A percentile compares a stretch with the other conserved stretches of the same genome.
These are phyloP conservation scores for Sinosuthora webbiana DNA, from an alignment of 2,113 vertebrate species.

Conservation along the genomic window DNA sequence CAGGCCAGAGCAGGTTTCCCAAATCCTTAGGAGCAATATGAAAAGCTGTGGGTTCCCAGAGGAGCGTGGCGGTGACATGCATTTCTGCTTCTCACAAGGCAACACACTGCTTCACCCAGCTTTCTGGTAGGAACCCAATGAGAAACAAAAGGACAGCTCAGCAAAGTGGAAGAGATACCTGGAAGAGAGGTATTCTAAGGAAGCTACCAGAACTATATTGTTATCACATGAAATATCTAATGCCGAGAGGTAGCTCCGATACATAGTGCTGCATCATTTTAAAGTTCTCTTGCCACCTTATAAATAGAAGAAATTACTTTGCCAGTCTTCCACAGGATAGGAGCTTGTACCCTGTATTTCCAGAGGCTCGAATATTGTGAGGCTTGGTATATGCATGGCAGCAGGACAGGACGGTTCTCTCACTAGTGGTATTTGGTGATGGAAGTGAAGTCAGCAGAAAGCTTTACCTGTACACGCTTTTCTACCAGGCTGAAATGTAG, in stretches of 20 bases:
- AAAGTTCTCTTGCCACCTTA: background rate
- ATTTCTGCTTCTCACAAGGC: background rate
- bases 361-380: background rate
- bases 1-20: background rate
- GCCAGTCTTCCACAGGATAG: background rate
- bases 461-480: background rate
- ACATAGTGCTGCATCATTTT: background rate
- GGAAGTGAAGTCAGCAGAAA: background rate
- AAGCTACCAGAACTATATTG: background rate
- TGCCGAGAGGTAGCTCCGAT: background rate
- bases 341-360: background rate
- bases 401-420: background rate
- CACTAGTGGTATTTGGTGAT: background rate
- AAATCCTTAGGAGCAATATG: background rate
- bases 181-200: background rate
- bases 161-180: background rate
- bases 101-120: background rate
- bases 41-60: background rate
- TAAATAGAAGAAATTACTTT: background rate
- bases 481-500: background rate
- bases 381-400: background rate
- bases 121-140: background rate
- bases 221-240: background rate
- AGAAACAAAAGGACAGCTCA: background rate
- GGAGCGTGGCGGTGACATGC: fast-evolving